Conservation (phyloP, 2,888 invertebrate genomes). For the Macaria liturata region DNA sequence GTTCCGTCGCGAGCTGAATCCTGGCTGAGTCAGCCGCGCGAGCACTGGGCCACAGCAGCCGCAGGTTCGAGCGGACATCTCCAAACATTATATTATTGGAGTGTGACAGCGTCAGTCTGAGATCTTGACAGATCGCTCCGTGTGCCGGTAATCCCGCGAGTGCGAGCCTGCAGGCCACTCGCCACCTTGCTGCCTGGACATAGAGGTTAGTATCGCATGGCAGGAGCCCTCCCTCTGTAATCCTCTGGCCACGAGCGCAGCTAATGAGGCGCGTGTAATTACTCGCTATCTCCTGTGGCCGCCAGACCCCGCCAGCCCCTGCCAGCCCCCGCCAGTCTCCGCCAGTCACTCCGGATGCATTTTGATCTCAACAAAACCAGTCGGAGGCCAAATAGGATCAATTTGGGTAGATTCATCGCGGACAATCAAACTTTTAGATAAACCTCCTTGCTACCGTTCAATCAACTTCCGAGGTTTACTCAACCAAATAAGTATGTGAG, state of each 20-base stretch:
- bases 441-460: no score
- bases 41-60: slow-evolving; percentile 8
- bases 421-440: no score
- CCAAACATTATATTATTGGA: slow-evolving; percentile 39
- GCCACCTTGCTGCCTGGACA: background rate
- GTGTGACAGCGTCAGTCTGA: slow-evolving; percentile 36
- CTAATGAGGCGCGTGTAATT: slow-evolving; percentile 32
- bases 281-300: slow-evolving; percentile 3
- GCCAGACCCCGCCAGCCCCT: no score
- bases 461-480: no score
- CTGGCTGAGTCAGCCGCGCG: background rate
- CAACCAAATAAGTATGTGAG: no score
- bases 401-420: no score
- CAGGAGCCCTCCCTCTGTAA: slow-evolving; percentile 14
- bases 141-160: slow-evolving; percentile 31
- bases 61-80: slow-evolving; percentile 6
- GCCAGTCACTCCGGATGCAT: background rate
- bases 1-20: background rate
- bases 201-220: background rate
- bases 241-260: slow-evolving; percentile 26
- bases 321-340: no score
- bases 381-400: background rate
- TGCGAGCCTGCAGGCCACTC: background rate
- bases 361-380: slow-evolving; percentile 8
- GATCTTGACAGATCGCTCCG: slow-evolving; percentile 37